Evolutionary conservation across 2,797 vertebrate species (phyloP).

Genomic region (Setipinna tenuifilis): DNA sequence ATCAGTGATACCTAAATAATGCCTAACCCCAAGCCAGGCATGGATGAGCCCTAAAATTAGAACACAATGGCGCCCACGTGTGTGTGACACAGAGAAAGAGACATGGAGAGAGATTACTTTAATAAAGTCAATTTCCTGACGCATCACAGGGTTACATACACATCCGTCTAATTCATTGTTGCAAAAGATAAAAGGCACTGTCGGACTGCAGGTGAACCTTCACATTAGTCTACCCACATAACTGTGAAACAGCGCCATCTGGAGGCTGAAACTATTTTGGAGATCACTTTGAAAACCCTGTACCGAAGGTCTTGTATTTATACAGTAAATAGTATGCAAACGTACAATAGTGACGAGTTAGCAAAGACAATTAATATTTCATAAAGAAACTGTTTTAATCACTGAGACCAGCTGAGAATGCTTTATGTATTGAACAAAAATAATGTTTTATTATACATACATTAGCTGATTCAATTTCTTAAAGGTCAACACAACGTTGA

Average conservation of each 20-base stretch:
- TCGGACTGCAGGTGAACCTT: neutral
- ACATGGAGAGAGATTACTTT: neutral
- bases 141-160: neutral
- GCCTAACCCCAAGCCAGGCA: neutral
- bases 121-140: neutral
- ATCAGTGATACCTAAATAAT: neutral
- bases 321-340: too few species aligned
- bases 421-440: too few species aligned
- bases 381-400: too few species aligned
- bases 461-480: too few species aligned
- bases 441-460: too few species aligned
- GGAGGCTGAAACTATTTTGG: neutral
- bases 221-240: neutral
- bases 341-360: too few species aligned
- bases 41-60: neutral
- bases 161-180: neutral
- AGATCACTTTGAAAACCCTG: too few species aligned
- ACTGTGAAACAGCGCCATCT: slow-evolving; percentile 8
- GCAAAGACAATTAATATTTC: too few species aligned
- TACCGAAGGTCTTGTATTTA: too few species aligned
- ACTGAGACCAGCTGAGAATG: too few species aligned
- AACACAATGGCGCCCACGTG: neutral
- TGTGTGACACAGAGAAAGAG: neutral
- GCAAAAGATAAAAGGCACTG: neutral
- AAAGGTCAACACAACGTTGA: too few species aligned